Conservation (phyloP, 2,113 vertebrate genomes). For the Nesospiza acunhae region DNA sequence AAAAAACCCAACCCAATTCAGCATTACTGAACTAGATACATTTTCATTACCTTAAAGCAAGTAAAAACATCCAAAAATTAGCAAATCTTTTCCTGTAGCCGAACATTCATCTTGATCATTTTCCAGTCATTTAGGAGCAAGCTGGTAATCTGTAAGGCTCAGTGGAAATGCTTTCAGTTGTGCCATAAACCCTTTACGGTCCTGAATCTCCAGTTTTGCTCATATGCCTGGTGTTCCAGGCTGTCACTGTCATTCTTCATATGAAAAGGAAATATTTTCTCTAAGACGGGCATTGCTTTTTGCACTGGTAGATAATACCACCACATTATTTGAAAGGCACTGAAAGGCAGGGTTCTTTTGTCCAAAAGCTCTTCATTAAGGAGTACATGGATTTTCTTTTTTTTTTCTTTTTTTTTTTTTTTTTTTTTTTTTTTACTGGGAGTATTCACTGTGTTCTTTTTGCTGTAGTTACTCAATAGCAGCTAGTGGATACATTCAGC, state of each 20-base stretch:
- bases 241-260: not conserved
- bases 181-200: not conserved
- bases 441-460: not conserved
- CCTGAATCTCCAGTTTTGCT: not conserved
- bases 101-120: not conserved
- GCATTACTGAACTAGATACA: not conserved
- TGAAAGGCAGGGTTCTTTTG: not conserved
- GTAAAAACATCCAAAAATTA: not conserved
- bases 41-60: not conserved
- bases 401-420: not conserved
- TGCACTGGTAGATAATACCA: not conserved
- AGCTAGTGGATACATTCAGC: not conserved
- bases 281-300: not conserved
- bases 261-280: not conserved
- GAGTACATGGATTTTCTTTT: not conserved
- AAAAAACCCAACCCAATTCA: not conserved
- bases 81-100: not conserved
- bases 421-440: not conserved
- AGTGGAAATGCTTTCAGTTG: not conserved
- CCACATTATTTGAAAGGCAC: not conserved
- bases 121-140: not conserved
- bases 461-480: not conserved
- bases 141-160: not conserved
- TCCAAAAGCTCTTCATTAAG: not conserved
- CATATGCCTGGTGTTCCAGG: not conserved